Base-by-base conservation (phyloP, 2,113 vertebrate genomes). In the Xiphias gladius region DNA sequence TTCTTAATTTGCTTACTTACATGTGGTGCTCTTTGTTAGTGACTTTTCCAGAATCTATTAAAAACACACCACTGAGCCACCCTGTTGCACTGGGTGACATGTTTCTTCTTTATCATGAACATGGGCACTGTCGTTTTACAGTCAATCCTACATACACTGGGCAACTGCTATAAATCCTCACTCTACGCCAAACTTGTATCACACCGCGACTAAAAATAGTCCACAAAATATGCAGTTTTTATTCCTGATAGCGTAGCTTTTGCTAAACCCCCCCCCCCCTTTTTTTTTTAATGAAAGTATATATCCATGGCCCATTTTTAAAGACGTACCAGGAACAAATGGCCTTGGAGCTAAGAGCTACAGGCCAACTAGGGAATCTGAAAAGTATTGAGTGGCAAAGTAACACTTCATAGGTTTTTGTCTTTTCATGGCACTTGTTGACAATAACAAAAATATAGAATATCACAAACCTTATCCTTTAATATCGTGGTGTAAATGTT, bases 401-500 rank as follows among this genome's bases (percentile, higher is more conserved):
- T 22, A 19, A 50, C 35, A 16, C n/a, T 28, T 35, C 16, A 22
- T 58, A 5, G 2, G 2, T 35, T 50, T 35, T 14, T 24, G 16
- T 57, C 30, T 74, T 85, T 55, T 73, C 68, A 17, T 61, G n/a
- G 41, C 16, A 26, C 19, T 80, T 69, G 75, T 59, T 72, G 66
- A 43, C 77, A 62, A 22, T 46, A 61, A 41, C 10, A 80, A 62
- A 83, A 59, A 76, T 48, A 59, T 4, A 71, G 61, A 74, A n/a
- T 39, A 43, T 84, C 83, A 69, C 74, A 77, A 39, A 59, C 7
- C 35, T 41, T 43, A n/a, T 35, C 83, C 32, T 75, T 88, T 46
- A 62, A 65, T 22, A 75, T 39, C 24, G 65, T 12, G 55, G 57
- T 89, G 72, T 82, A 84, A 82, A 78, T 87, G 35, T 79, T 57